Evolutionary conservation across 2,888 invertebrate species (phyloP).

Genomic region (Mesorhabditis sp.): DNA sequence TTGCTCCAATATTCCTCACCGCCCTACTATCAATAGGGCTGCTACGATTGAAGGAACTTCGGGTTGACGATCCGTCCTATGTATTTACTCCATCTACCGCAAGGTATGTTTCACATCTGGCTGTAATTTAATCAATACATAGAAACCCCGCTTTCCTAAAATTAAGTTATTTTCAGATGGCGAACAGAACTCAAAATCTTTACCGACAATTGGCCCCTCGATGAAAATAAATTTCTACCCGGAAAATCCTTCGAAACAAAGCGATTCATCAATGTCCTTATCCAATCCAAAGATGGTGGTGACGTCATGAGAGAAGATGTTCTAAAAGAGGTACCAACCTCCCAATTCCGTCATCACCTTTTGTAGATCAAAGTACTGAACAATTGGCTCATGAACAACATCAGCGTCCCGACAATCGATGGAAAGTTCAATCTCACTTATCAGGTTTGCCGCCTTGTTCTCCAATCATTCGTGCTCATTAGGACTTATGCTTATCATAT

Average conservation of each 20-base stretch:
- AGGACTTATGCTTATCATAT: conserved; percentile 41
- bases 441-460: conserved; percentile 29
- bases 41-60: conserved; percentile 42
- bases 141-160: background rate
- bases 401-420: conserved; percentile 47
- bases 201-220: conserved; percentile 51
- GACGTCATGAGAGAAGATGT: conserved; percentile 46
- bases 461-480: background rate
- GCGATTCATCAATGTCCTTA: conserved; percentile 51
- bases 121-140: conserved; percentile 3
- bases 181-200: conserved; percentile 49
- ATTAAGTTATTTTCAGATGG: conserved; percentile 40
- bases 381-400: conserved; percentile 49
- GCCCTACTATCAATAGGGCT: conserved; percentile 41
- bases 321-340: conserved; percentile 36
- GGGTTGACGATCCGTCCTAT: conserved; percentile 54
- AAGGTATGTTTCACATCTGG: conserved; percentile 25
- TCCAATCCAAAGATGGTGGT: conserved; percentile 49
- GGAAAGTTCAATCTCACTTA: conserved; percentile 49
- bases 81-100: conserved; percentile 55
- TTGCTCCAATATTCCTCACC: conserved; percentile 44
- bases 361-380: conserved; percentile 36
- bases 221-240: conserved; percentile 55
- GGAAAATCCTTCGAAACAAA: conserved; percentile 56
- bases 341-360: background rate